Conservation (phyloP, 2,797 vertebrate genomes). For the Peromyscus nudipes region DNA sequence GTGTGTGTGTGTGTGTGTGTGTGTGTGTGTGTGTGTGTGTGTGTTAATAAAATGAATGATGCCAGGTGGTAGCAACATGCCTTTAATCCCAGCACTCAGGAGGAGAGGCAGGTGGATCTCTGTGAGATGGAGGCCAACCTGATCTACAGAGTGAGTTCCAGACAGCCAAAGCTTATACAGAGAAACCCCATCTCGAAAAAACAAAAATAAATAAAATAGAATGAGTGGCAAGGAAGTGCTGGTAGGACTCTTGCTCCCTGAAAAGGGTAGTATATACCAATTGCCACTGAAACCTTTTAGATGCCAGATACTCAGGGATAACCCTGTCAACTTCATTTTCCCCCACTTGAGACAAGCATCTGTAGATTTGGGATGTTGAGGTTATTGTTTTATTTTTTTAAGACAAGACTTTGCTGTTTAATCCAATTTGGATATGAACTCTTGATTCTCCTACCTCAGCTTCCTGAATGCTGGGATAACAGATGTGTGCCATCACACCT, state of each 20-base stretch:
- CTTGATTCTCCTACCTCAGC: neutral
- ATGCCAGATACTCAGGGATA: neutral
- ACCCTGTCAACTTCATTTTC: neutral
- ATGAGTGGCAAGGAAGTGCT: neutral
- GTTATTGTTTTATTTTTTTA: neutral
- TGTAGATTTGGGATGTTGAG: neutral
- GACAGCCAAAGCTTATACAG: neutral
- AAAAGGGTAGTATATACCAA: neutral
- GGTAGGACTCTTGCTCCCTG: neutral
- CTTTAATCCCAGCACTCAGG: neutral
- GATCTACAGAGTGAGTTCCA: neutral
- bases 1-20: no score
- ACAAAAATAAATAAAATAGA: neutral
- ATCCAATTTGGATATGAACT: neutral
- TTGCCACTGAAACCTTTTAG: rapidly evolving
- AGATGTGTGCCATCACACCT: neutral
- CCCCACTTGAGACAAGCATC: neutral
- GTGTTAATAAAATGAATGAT: neutral
- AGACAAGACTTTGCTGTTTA: neutral
- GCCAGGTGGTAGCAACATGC: neutral
- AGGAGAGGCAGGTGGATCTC: neutral
- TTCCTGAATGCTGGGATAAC: neutral
- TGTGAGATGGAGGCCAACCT: neutral
- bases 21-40: no score
- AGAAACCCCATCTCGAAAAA: neutral